These are phyloP conservation scores for Penaeus chinensis DNA, from an alignment of 1,140 invertebrate genomes.

Conservation along the genomic window DNA sequence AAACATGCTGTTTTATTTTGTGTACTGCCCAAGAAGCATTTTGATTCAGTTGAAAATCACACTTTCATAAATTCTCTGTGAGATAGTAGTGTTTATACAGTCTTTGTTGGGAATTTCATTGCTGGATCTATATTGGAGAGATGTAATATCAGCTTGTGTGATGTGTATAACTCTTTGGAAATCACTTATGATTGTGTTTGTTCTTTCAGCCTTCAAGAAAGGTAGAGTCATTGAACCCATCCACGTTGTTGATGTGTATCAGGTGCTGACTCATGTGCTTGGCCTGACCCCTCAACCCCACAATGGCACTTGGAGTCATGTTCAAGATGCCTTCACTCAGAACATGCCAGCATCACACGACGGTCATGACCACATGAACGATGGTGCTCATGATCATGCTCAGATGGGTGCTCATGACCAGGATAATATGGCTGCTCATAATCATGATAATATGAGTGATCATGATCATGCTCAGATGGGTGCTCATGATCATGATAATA, in stretches of 20 bases:
- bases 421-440: too few relatives aligned
- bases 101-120: background rate
- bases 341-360: background rate
- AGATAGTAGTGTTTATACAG: background rate
- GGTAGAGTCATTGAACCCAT: constrained; percentile 63
- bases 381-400: background rate
- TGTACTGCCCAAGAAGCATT: background rate
- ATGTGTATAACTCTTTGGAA: background rate
- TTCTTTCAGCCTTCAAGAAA: constrained; percentile 64
- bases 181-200: background rate
- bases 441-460: too few relatives aligned
- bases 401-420: background rate
- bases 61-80: background rate
- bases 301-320: constrained; percentile 66
- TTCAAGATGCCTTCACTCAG: constrained; percentile 34
- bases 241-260: constrained; percentile 66
- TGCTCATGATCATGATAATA: too few relatives aligned
- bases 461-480: too few relatives aligned
- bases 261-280: constrained; percentile 65
- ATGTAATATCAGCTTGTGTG: background rate
- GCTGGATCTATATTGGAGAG: background rate
- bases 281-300: constrained; percentile 64
- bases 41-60: background rate
- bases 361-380: background rate
- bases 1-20: background rate